Conservation (phyloP, 2,888 invertebrate genomes). For the Harpagoxenus sublaevis region DNA sequence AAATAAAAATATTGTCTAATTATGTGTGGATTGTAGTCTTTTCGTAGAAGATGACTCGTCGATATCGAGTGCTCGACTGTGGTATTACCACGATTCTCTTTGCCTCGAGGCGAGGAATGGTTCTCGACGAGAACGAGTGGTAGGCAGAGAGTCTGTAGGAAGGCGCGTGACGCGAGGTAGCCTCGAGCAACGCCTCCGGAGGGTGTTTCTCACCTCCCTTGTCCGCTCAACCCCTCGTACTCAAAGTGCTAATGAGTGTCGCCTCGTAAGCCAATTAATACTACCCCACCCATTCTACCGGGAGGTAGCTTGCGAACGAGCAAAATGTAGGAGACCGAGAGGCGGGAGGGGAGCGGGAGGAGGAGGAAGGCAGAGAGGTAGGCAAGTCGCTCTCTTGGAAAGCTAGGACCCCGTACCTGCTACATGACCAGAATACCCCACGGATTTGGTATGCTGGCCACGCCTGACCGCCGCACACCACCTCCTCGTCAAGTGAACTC, state of each 20-base stretch:
- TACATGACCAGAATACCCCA: conserved; percentile 86
- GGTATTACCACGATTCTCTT: conserved; percentile 26
- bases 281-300: conserved; percentile 71
- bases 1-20: conserved; percentile 6
- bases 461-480: conserved; percentile 83
- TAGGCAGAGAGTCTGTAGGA: conserved; percentile 57
- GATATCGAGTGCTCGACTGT: conserved; percentile 43
- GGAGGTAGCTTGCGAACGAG: conserved; percentile 70
- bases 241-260: conserved; percentile 86
- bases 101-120: conserved; percentile 41
- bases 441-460: conserved; percentile 85
- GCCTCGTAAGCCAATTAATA: conserved; percentile 87
- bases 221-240: conserved; percentile 79
- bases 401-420: conserved; percentile 76
- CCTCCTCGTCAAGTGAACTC: conserved; percentile 81
- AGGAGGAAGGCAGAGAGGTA: conserved; percentile 43
- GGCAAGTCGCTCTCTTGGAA: conserved; percentile 67
- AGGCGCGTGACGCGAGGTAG: conserved; percentile 70
- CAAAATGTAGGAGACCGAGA: conserved; percentile 58
- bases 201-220: conserved; percentile 72
- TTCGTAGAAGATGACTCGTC: conserved; percentile 6
- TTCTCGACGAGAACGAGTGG: conserved; percentile 9
- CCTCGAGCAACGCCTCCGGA: conserved; percentile 71
- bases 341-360: not conserved
- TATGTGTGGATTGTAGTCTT: not conserved